Evolutionary conservation across 2,888 invertebrate genomes (phyloP).

Genomic region (Belgica antarctica): DNA sequence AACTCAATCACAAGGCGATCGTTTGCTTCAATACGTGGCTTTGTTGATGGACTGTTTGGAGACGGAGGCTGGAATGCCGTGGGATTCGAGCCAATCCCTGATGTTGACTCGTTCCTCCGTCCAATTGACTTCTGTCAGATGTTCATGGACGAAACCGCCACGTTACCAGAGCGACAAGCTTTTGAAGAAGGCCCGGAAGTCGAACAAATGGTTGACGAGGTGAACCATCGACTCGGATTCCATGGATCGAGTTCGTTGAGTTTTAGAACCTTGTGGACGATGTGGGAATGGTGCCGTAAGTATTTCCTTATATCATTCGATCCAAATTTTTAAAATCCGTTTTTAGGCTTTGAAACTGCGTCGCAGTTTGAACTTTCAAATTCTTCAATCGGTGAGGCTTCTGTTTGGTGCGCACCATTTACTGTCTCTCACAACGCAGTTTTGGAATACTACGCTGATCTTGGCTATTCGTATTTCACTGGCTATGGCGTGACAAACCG

Average conservation of each 20-base stretch:
- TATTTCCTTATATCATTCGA: too few species aligned
- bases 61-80: constrained; percentile 54
- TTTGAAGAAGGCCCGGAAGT: not conserved
- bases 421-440: constrained; percentile 64
- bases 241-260: not conserved
- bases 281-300: constrained; percentile 63
- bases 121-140: constrained; percentile 15
- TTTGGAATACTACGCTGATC: constrained; percentile 69
- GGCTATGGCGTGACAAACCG: constrained; percentile 64
- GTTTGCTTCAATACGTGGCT: constrained; percentile 62
- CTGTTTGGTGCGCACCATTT: constrained; percentile 73
- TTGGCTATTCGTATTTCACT: constrained; percentile 65
- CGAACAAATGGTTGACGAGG: not conserved
- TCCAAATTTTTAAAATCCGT: too few species aligned
- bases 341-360: constrained; percentile 64
- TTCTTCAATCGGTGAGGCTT: constrained; percentile 52
- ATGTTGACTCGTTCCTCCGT: constrained; percentile 49
- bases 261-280: not conserved
- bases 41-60: constrained; percentile 66
- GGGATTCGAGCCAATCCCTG: constrained; percentile 56
- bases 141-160: not conserved
- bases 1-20: constrained; percentile 61
- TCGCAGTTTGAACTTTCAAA: not conserved
- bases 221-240: constrained; percentile 21
- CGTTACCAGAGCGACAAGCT: not conserved